Evolutionary conservation across 2,888 invertebrate genomes (phyloP), one percentile per base, ranked within the genome.

Genomic region (Scelioninae gen. 2): DNA sequence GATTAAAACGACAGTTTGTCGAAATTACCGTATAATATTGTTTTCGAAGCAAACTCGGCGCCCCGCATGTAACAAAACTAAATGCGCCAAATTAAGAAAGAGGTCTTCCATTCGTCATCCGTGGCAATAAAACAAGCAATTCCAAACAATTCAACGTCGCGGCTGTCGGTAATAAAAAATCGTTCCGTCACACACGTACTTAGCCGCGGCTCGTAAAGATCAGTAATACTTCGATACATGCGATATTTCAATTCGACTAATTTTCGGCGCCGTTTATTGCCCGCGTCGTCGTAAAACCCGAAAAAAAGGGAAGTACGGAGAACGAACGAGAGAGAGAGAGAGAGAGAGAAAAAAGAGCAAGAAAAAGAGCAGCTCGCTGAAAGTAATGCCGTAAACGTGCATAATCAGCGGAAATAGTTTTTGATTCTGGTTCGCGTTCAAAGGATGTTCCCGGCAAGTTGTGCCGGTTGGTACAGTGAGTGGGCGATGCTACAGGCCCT

Each of bases 341-440:
- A n/a, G n/a, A n/a, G n/a, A n/a, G n/a, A n/a, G n/a, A n/a, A 43
- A 19, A 9, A 41, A 25, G 6, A 10, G 9, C 3, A 35, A 35
- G 10, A 35, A 13, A 39, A 2, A 7, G 39, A 39, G 7, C 7
- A 39, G 39, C 7, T 7, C 16, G 7, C n/a, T 15, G 7, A 10
- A 33, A 45, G 25, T 52, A 45, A 53, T 13, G 52, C 39, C 55
- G 35, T 46, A 41, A 60, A 45, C 43, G 37, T n/a, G 55, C 48
- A 70, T 70, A 70, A 70, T 70, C 53, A 70, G 33, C 28, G 41
- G 10, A 28, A 70, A 63, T 39, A 57, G 58, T 71, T 71, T 64
- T 64, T 58, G 52, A 58, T 64, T 64, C 52, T 45, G 43, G 35
- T 35, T 28, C 53, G 16, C 31, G 18, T 52, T 58, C 58, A 64